Evolutionary conservation across 1,140 invertebrate species (phyloP).

Genomic region (Apis cerana): DNA sequence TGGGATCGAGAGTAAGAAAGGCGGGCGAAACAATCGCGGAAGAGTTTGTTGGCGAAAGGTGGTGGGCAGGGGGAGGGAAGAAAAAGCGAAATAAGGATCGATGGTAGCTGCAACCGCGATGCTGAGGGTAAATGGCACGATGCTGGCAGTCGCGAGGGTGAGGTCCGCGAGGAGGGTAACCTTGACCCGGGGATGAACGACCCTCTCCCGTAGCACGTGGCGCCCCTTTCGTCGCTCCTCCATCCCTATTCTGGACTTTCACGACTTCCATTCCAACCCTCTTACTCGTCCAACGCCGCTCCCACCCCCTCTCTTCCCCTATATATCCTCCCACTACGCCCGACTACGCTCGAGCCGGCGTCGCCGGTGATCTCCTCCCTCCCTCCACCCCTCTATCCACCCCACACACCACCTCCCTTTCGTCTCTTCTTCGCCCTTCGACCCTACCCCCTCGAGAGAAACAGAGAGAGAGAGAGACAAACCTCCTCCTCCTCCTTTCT

Average conservation of each 20-base stretch:
- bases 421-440: conserved; percentile 50
- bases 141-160: conserved; percentile 55
- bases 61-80: not conserved
- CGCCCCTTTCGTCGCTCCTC: conserved; percentile 55
- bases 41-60: conserved; percentile 18
- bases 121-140: conserved; percentile 61
- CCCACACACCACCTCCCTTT: conserved; percentile 45
- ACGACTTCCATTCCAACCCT: conserved; percentile 45
- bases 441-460: conserved; percentile 11
- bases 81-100: conserved; percentile 44
- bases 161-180: conserved; percentile 71
- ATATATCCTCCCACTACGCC: conserved; percentile 32
- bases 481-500: conserved; percentile 29
- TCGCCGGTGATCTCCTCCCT: conserved; percentile 26
- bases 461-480: not conserved
- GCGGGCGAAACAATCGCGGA: conserved; percentile 18
- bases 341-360: conserved; percentile 45
- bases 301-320: not conserved
- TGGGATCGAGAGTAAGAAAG: conserved; percentile 22
- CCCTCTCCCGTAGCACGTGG: conserved; percentile 71
- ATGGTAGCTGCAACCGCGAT: conserved; percentile 46
- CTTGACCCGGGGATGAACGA: conserved; percentile 80
- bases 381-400: not conserved
- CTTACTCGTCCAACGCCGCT: conserved; percentile 41
- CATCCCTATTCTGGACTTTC: conserved; percentile 52